These are phyloP conservation scores for Euplexia lucipara DNA, from an alignment of 2,888 invertebrate genomes.

Conservation along the genomic window DNA sequence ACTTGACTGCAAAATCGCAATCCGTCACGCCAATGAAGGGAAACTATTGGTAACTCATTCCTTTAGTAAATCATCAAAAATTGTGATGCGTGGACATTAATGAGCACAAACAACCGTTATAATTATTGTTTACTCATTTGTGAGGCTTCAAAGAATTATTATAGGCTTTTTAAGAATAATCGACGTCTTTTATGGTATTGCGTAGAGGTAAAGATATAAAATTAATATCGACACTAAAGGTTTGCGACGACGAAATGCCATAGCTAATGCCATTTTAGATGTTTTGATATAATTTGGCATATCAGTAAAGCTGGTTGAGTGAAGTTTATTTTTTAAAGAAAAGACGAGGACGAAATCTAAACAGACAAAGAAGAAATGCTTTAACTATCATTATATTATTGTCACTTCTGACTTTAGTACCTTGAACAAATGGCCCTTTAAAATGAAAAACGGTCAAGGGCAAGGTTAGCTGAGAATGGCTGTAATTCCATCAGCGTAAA, in stretches of 20 bases:
- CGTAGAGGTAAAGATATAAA: conserved; percentile 4
- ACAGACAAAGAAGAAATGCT: neutral
- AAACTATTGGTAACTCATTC: conserved; percentile 48
- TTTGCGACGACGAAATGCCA: neutral
- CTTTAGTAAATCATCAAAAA: conserved; percentile 49
- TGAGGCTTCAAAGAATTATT: conserved; percentile 6
- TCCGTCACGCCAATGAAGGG: conserved; percentile 59
- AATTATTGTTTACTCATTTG: conserved; percentile 19
- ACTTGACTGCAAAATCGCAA: conserved; percentile 55
- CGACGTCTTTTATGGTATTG: neutral
- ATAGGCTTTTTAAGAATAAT: conserved; percentile 13
- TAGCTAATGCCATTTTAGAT: too few species aligned
- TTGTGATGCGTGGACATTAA: conserved; percentile 36
- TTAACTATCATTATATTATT: neutral
- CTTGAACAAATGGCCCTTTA: neutral
- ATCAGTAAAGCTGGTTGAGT: too few species aligned
- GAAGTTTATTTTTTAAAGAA: too few species aligned
- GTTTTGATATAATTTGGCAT: neutral
- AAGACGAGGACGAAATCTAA: neutral
- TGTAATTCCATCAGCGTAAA: conserved; percentile 28
- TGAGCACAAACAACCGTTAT: conserved; percentile 48
- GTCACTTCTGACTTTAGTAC: conserved; percentile 17
- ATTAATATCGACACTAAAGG: neutral
- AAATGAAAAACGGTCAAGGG: conserved; percentile 3
- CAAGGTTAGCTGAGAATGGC: conserved; percentile 20